Conservation (phyloP, 2,888 invertebrate species). For the Cosmorhoe ocellata region DNA sequence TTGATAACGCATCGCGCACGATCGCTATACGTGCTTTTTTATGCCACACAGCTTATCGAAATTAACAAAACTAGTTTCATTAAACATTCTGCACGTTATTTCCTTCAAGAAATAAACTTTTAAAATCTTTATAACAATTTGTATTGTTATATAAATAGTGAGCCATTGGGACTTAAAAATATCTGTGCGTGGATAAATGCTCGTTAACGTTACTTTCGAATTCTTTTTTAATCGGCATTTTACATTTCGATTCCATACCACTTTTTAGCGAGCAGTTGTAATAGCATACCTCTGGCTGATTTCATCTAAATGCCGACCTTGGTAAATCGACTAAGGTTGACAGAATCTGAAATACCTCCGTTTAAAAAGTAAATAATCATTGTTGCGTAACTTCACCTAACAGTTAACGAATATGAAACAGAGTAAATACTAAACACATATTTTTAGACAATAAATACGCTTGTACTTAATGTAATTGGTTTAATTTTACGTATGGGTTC, state of each 20-base stretch:
- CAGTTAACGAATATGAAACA: too few species aligned
- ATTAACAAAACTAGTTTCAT: conserved; percentile 9
- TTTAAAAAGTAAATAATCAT: not conserved
- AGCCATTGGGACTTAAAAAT: conserved; percentile 4
- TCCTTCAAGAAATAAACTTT: too few species aligned
- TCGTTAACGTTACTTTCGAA: conserved; percentile 4
- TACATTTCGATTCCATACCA: conserved; percentile 1
- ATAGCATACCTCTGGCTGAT: conserved; percentile 20
- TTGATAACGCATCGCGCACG: conserved; percentile 51
- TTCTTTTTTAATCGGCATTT: conserved; percentile 8
- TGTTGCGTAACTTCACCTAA: too few species aligned
- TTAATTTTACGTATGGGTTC: conserved; percentile 16
- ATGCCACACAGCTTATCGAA: conserved; percentile 40
- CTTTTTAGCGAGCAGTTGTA: conserved; percentile 8
- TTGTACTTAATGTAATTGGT: conserved; percentile 11
- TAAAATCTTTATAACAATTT: too few species aligned
- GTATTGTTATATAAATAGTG: not conserved
- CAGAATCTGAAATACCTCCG: conserved; percentile 10
- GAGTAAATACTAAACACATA: too few species aligned
- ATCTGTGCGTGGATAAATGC: conserved; percentile 7
- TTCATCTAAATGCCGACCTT: conserved; percentile 19
- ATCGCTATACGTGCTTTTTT: conserved; percentile 47
- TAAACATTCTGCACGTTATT: conserved; percentile 6
- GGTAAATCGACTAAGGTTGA: conserved; percentile 7
- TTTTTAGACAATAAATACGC: too few species aligned